Conservation (phyloP, 2,797 vertebrate species). For the Melanotaenia maccullochi region DNA sequence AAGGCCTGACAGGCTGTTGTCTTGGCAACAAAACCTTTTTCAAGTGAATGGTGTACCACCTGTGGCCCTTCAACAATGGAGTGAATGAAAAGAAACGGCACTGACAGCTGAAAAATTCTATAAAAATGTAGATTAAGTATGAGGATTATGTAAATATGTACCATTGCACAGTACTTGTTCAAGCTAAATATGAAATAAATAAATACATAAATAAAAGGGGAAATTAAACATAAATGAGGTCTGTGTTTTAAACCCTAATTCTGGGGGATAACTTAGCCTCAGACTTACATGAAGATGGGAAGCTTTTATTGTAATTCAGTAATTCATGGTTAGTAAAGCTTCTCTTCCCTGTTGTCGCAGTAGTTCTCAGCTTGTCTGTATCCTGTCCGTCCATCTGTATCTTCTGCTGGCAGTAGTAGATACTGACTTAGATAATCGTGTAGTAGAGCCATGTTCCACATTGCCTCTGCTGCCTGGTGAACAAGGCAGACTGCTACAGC, state of each 20-base stretch:
- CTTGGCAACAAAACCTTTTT: slow-evolving; percentile 48
- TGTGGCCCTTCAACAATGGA: slow-evolving; percentile 4
- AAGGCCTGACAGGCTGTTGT: slow-evolving; percentile 32
- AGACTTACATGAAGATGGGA: neutral
- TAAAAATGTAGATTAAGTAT: neutral
- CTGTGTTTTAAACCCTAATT: neutral
- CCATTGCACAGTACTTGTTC: neutral
- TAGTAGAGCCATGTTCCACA: slow-evolving; percentile 61
- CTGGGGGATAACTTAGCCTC: neutral
- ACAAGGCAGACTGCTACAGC: slow-evolving; percentile 63
- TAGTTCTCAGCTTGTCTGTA: slow-evolving; percentile 14
- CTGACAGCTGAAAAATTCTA: neutral
- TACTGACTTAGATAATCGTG: slow-evolving; percentile 63
- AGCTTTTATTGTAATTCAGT: neutral
- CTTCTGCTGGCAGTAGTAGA: slow-evolving; percentile 64
- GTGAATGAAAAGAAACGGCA: slow-evolving; percentile 13
- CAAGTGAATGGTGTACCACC: slow-evolving; percentile 14
- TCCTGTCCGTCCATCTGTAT: slow-evolving; percentile 50
- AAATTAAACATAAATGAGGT: neutral
- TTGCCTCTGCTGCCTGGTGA: slow-evolving; percentile 49
- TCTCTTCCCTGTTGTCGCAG: slow-evolving; percentile 8
- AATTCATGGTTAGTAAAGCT: neutral
- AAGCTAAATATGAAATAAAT: neutral
- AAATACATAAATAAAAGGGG: neutral
- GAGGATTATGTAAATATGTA: neutral